Conservation (phyloP, 2,113 vertebrate species). For the Gymnobelideus leadbeateri region DNA sequence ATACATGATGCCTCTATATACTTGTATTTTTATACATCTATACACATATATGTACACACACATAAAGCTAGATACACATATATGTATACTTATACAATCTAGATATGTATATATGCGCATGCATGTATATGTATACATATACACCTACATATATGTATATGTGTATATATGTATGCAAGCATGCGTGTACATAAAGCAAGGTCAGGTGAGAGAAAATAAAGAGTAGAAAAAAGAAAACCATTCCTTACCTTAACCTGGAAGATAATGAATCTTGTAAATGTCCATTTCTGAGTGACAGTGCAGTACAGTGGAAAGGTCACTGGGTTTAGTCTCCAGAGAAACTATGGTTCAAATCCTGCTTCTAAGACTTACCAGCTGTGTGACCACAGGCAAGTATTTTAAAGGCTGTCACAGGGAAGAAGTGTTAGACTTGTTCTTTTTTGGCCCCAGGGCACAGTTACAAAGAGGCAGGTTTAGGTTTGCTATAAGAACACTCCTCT, state of each 20-base stretch:
- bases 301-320: no score
- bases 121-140: no score
- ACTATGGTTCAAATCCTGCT: neutral
- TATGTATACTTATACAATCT: no score
- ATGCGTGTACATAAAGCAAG: neutral
- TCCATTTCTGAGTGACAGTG: no score
- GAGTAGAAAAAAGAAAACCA: neutral
- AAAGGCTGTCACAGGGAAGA: neutral
- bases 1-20: no score
- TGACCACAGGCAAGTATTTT: neutral
- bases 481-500: neutral
- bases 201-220: constrained; percentile 38
- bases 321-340: neutral
- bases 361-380: neutral
- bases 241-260: neutral
- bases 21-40: no score
- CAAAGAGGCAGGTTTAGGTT: neutral
- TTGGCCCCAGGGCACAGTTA: neutral
- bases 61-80: neutral
- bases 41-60: no score
- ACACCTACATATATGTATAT: no score
- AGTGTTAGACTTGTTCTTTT: neutral
- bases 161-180: no score
- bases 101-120: no score
- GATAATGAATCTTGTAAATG: neutral